These are phyloP conservation scores for Leptopilina boulardi DNA, from an alignment of 1,140 invertebrate genomes.

Conservation along the genomic window DNA sequence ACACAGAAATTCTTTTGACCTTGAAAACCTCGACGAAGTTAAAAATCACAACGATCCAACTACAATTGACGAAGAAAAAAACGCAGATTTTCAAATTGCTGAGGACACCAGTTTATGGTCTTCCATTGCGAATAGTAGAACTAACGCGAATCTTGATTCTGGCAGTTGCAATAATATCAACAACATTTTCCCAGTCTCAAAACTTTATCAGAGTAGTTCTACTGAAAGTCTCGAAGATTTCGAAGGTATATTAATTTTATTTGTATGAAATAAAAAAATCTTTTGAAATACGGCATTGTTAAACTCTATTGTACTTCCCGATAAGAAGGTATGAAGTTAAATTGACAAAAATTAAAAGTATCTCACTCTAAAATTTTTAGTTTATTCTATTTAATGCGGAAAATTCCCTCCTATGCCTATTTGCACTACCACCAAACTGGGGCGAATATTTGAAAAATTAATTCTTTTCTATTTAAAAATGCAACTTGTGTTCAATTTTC, in stretches of 20 bases:
- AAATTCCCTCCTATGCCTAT: too few relatives aligned
- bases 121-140: slow-evolving; percentile 66
- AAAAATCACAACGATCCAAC: slow-evolving; percentile 61
- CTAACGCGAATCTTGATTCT: slow-evolving; percentile 59
- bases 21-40: slow-evolving; percentile 56
- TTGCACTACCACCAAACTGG: too few relatives aligned
- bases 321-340: too few relatives aligned
- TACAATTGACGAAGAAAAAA: slow-evolving; percentile 47
- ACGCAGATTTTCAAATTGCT: slow-evolving; percentile 65
- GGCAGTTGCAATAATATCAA: slow-evolving; percentile 64
- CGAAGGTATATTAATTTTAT: slow-evolving; percentile 63
- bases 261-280: too few relatives aligned
- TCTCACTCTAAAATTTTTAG: too few relatives aligned
- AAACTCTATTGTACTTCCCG: too few relatives aligned
- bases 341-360: too few relatives aligned
- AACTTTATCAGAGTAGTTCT: slow-evolving; percentile 66
- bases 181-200: slow-evolving; percentile 68
- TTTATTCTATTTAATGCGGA: too few relatives aligned
- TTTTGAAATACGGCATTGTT: too few relatives aligned
- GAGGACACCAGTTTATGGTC: slow-evolving; percentile 71
- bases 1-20: slow-evolving; percentile 55
- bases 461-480: too few relatives aligned
- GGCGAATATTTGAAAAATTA: too few relatives aligned
- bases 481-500: too few relatives aligned
- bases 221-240: slow-evolving; percentile 72